Evolutionary conservation across 2,113 vertebrate genomes (phyloP).

Genomic region (Pyrgilauda ruficollis): DNA sequence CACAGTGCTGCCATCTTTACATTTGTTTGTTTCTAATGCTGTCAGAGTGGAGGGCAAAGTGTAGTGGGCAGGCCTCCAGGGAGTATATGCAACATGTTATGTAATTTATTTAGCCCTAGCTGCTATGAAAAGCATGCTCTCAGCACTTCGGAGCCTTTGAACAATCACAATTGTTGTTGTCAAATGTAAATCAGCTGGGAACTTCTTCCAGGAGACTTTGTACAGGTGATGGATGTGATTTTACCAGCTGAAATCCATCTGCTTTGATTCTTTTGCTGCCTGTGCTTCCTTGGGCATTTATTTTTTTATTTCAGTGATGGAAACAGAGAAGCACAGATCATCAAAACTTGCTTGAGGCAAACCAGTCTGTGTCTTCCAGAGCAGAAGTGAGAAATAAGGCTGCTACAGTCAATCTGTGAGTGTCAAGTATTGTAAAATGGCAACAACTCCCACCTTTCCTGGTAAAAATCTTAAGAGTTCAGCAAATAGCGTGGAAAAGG

Average conservation of each 20-base stretch:
- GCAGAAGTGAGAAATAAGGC: not conserved
- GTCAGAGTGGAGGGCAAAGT: not conserved
- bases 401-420: not conserved
- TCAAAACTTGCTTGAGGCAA: not conserved
- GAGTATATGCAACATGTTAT: fast-evolving
- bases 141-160: not conserved
- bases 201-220: not conserved
- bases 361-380: not conserved
- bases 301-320: not conserved
- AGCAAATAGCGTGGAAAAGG: not conserved
- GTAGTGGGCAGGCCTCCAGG: not conserved
- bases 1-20: not conserved
- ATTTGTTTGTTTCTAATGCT: not conserved
- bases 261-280: not conserved
- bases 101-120: not conserved
- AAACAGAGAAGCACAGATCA: not conserved
- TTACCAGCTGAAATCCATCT: not conserved
- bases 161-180: not conserved
- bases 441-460: not conserved
- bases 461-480: not conserved
- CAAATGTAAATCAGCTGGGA: not conserved
- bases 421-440: not conserved
- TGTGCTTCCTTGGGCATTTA: not conserved
- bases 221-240: not conserved
- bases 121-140: not conserved